Percentiles rank a stretch among this genome's conserved stretches.
phyloP scores from a whole-genome alignment of 2,113 vertebrate species.

The Oenanthe oenanthe region DNA sequence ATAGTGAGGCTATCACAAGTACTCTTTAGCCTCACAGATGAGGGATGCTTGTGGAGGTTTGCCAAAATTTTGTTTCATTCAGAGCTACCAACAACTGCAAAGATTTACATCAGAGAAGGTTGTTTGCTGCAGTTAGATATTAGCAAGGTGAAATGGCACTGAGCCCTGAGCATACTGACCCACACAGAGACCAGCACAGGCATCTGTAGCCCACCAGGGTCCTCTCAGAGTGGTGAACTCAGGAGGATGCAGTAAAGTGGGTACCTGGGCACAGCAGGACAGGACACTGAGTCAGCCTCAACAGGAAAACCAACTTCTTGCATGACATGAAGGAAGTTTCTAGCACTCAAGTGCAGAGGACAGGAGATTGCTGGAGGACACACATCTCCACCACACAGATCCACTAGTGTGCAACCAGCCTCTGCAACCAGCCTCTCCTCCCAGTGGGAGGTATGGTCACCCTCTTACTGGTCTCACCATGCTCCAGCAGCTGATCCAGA shows the following conservation, averaged over 20 bases:
- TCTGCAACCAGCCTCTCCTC: neutral
- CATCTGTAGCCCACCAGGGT: neutral
- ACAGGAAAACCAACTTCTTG: neutral
- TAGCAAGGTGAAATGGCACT: neutral
- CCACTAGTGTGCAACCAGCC: neutral
- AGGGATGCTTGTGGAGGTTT: neutral
- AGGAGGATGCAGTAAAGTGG: neutral
- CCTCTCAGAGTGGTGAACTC: neutral
- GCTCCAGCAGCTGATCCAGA: neutral
- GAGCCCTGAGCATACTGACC: neutral
- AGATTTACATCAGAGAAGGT: neutral
- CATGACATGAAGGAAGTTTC: neutral
- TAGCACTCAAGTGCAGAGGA: neutral
- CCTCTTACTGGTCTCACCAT: neutral
- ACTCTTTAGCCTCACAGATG: neutral
- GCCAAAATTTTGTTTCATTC: neutral
- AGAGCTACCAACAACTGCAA: neutral
- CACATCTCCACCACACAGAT: neutral
- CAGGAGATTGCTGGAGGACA: neutral
- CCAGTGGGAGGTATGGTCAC: neutral
- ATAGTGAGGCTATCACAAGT: neutral
- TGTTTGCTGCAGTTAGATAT: accelerated
- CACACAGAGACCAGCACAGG: neutral
- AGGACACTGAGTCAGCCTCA: neutral
- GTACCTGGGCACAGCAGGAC: neutral